Conservation (phyloP, 2,113 vertebrate genomes). For the Indri indri region DNA sequence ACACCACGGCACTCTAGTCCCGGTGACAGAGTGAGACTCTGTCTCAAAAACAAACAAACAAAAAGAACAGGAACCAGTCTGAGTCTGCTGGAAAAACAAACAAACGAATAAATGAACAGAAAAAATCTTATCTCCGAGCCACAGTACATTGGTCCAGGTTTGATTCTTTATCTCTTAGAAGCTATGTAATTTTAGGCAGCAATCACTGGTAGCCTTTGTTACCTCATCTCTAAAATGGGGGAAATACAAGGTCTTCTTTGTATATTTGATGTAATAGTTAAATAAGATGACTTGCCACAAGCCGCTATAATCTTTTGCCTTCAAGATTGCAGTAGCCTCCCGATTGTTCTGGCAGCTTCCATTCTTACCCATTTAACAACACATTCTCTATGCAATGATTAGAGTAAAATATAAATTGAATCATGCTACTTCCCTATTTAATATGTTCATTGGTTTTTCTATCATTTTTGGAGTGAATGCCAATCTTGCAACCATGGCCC, state of each 20-base stretch:
- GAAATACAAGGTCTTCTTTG: not conserved
- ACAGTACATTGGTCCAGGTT: not conserved
- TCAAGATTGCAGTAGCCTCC: not conserved
- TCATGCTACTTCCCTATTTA: not conserved
- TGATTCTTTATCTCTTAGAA: not conserved
- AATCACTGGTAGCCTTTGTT: not conserved
- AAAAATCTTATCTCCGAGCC: not conserved
- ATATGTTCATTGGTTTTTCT: not conserved
- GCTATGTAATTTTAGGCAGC: not conserved
- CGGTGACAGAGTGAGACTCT: no score
- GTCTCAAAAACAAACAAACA: no score
- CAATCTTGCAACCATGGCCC: rapidly evolving
- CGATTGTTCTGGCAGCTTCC: not conserved
- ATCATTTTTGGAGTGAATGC: not conserved
- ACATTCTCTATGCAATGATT: not conserved
- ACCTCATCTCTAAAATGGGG: not conserved
- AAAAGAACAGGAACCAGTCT: not conserved
- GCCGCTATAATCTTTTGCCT: not conserved
- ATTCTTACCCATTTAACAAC: not conserved
- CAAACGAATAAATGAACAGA: not conserved
- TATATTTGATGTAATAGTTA: rapidly evolving
- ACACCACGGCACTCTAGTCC: no score
- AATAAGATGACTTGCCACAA: not conserved
- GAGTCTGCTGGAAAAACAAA: not conserved
- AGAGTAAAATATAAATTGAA: not conserved